Base-by-base conservation (phyloP, 1,140 invertebrate genomes). In the Bombus breviceps region DNA sequence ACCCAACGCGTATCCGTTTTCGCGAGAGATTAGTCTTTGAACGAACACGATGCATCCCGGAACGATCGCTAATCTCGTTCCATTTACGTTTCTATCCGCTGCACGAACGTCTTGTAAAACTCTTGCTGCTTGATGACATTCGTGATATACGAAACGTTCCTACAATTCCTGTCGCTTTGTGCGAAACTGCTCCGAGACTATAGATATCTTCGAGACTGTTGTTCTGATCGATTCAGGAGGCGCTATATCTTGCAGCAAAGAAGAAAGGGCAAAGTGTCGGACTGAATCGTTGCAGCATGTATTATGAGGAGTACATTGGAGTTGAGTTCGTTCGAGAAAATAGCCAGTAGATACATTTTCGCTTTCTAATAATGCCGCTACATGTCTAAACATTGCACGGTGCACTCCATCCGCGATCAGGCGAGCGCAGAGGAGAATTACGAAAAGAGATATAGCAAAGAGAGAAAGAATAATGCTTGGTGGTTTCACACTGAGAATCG, bases 11-110 rank as follows among this genome's bases (percentile, higher is more conserved):
- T 86, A 72, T 75, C 62, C 71, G 85, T 86, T 83, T 86, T 81
- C 76, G 75, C 83, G 78, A 90, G 71, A 91, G 89, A 92, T 92
- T 92, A 91, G 82, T 72, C 79, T 80, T 80, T 81, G 41, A 86
- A 87, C 83, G 79, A 90, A 86, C 83, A 71, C 73, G 88, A 88
- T 88, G 78, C 83, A 86, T 91, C 83, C 86, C 83, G 88, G 86
- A 87, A 86, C 81, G 80, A 79, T 34, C 57, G 39, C 68, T 86
- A 81, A 90, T 90, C 62, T 82, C 85, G 34, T 77, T 59, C 64
- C 37, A 39, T 64, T 66, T 47, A 59, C 64, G 47, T 78, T 69
- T 71, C 86, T 53, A 47, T 69, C 66, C 78, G 73, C 53, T 41
- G 41, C 64, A 72, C 32, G 73, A 62, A 83, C 84, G 88, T 81